phyloP scores from a whole-genome alignment of 2,888 invertebrate genomes.

The Alloplasta piceator region DNA sequence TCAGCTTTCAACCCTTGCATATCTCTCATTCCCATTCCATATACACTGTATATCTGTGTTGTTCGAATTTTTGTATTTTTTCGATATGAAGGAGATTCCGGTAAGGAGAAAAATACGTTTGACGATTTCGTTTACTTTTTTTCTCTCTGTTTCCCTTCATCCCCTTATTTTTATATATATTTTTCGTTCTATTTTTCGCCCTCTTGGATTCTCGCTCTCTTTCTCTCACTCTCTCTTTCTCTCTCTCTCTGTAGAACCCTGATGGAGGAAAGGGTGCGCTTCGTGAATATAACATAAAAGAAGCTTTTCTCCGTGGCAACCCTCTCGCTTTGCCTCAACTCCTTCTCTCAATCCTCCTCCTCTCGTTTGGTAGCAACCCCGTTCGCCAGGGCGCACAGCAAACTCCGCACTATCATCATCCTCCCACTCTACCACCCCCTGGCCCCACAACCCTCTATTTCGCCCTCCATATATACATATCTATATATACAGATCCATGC shows the following conservation, averaged over 20 bases:
- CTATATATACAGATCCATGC: constrained; percentile 24
- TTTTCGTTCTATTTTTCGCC: constrained; percentile 50
- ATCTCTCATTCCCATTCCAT: constrained; percentile 7
- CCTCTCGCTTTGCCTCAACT: constrained; percentile 54
- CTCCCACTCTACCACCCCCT: constrained; percentile 25
- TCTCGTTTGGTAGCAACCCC: constrained; percentile 37
- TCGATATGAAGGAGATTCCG: constrained; percentile 15
- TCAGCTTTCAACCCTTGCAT: constrained; percentile 52
- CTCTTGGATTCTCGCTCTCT: constrained; percentile 2
- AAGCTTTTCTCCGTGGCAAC: constrained; percentile 59
- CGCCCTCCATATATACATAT: constrained; percentile 13
- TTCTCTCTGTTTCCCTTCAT: background rate
- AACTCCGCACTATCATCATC: constrained; percentile 47
- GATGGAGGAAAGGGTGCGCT: constrained; percentile 59
- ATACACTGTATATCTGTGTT: constrained; percentile 16
- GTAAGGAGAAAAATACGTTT: constrained; percentile 52
- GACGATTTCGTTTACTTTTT: constrained; percentile 28
- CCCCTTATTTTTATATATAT: background rate
- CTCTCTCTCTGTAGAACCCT: constrained; percentile 9
- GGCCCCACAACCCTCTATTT: constrained; percentile 20
- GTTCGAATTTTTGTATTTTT: constrained; percentile 49
- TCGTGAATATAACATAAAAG: constrained; percentile 60
- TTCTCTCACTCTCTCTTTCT: too few relatives aligned
- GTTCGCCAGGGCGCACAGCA: constrained; percentile 51
- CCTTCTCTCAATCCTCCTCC: constrained; percentile 43